phyloP scores from a whole-genome alignment of 2,113 vertebrate species.

The Lepus timidus region DNA sequence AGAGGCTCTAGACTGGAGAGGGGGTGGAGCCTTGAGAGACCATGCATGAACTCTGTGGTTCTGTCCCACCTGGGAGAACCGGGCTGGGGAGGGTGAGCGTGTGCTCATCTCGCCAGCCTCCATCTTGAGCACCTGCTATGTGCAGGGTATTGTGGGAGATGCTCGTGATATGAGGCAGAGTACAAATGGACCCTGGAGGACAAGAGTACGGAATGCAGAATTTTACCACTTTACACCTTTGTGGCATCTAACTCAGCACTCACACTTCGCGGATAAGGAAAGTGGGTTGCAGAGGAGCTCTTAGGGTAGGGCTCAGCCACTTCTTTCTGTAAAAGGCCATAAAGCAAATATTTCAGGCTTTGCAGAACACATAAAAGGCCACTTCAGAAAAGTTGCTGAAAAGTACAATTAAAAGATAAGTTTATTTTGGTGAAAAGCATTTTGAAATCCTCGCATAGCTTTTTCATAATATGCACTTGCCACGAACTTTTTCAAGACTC shows the following conservation, averaged over 20 bases:
- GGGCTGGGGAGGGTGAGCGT: background rate
- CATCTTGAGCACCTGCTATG: background rate
- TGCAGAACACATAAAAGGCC: background rate
- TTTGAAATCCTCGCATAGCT: too few species aligned
- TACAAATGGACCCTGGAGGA: rapidly evolving
- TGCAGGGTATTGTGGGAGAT: rapidly evolving
- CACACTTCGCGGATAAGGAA: background rate
- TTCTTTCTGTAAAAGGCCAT: background rate
- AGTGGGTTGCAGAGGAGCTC: background rate
- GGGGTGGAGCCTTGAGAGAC: background rate
- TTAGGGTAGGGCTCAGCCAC: background rate
- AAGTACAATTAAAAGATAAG: too few species aligned
- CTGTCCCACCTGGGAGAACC: background rate
- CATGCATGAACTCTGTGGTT: background rate
- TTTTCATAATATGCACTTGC: too few species aligned
- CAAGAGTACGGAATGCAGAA: background rate
- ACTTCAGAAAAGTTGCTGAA: too few species aligned
- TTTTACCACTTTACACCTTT: background rate
- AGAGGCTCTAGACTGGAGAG: background rate
- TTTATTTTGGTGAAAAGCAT: too few species aligned
- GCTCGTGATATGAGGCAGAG: too few species aligned
- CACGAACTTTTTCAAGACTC: too few species aligned
- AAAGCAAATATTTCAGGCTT: background rate
- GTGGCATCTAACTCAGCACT: background rate
- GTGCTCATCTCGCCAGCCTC: background rate